Conservation (phyloP, 2,797 vertebrate genomes). For the Hippopotamyrus pictus region DNA sequence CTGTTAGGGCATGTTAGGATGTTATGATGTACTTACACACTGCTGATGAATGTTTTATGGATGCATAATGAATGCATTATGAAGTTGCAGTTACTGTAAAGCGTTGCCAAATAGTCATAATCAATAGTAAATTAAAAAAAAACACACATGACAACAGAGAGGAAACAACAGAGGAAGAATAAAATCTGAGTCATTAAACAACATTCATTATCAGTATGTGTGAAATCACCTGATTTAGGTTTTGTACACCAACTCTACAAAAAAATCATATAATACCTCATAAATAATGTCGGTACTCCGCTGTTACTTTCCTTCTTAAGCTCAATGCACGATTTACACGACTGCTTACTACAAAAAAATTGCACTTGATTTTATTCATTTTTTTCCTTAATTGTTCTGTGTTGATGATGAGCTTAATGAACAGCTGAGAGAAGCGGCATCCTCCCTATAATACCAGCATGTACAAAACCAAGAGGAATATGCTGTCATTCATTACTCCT, state of each 20-base stretch:
- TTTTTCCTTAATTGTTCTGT: neutral
- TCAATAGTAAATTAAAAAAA: neutral
- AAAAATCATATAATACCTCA: neutral
- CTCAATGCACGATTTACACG: neutral
- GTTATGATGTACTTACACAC: neutral
- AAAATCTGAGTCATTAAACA: neutral
- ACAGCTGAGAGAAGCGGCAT: neutral
- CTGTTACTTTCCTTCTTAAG: neutral
- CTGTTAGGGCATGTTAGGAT: neutral
- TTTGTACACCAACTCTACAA: neutral
- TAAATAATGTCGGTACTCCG: neutral
- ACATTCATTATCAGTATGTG: neutral
- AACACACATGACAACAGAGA: neutral
- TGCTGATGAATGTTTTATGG: neutral
- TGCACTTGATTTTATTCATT: neutral
- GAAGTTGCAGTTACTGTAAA: neutral
- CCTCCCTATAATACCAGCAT: neutral
- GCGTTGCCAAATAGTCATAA: neutral
- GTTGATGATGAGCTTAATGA: neutral
- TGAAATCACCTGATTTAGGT: neutral
- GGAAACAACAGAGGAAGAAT: neutral
- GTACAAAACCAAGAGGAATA: neutral
- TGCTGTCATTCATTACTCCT: neutral
- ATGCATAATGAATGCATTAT: neutral
- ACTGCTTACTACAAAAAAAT: neutral